Evolutionary conservation across 2,797 vertebrate genomes (phyloP), one percentile per base, ranked within the genome.

Genomic region (Melanotaenia nigrans): DNA sequence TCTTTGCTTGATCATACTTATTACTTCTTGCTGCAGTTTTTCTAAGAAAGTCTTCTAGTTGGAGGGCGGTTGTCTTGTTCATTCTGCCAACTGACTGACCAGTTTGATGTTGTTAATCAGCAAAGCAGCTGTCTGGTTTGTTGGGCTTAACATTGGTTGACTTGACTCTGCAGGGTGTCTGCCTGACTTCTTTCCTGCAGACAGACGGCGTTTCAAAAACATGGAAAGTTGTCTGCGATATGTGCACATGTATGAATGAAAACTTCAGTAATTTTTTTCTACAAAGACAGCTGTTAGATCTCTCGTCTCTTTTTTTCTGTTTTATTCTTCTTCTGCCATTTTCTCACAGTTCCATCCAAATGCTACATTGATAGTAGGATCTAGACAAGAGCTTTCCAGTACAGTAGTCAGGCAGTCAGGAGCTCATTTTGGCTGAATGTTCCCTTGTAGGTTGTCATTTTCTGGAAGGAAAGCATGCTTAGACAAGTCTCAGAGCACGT

Each of bases 391-490:
- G 33, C 22, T 73, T 47, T 73, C 33, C 3, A 67, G 67, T 4
- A 8, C 72, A 62, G 35, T 69, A 64, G 74, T 64, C 82, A 36
- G 61, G 79, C 75, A 53, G 79, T 68, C 82, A 58, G 74, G 42
- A 73, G 79, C 79, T 73, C 60, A 25, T 86, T 80, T 68, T 53
- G 54, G 79, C 68, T 67, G 57, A 74, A 72, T 85, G 79, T 81
- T 89, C 83, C 64, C 71, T 76, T 64, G 61, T 42, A 42, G 66
- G 57, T 79, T 86, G 68, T 89, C 79, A 78, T 88, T 86, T 81
- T 90, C 74, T 82, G 57, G 56, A 61, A 76, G 83, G 55, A 65
- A 24, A 65, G 67, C 88, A 16, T 82, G 89, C 67, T 81, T 65
- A 25, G 79, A 74, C 89, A 1, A 16, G 83, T 86, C 49, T 40